Conservation (phyloP, 2,888 invertebrate species). For the Trissolcus japonicus region DNA sequence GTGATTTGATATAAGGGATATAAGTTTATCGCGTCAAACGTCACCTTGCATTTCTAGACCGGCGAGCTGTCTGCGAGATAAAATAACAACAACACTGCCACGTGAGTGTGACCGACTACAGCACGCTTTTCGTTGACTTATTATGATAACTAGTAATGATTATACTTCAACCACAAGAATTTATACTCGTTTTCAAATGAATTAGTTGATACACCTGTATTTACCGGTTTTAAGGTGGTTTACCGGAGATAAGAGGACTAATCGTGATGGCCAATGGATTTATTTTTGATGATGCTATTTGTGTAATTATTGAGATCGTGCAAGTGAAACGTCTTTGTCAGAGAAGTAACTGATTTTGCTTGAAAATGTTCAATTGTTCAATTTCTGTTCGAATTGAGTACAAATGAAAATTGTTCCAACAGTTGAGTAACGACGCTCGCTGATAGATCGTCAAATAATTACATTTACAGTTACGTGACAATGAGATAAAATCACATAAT, state of each 20-base stretch:
- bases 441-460: conserved; percentile 2
- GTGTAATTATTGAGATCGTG: no score
- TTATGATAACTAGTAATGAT: conserved; percentile 37
- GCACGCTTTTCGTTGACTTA: conserved; percentile 15
- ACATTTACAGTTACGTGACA: conserved; percentile 5
- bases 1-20: conserved; percentile 2
- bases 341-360: no score
- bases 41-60: conserved; percentile 20
- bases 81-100: conserved; percentile 33
- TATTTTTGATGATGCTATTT: no score
- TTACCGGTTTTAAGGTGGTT: not conserved
- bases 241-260: not conserved
- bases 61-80: conserved; percentile 22
- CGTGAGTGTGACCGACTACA: conserved; percentile 22
- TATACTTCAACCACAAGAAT: conserved; percentile 1
- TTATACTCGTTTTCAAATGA: not conserved
- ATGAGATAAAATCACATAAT: conserved; percentile 1
- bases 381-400: no score
- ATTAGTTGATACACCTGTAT: not conserved
- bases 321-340: not conserved
- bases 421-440: no score
- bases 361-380: no score
- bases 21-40: conserved; percentile 4
- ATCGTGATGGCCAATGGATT: no score
- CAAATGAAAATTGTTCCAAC: no score